Evolutionary conservation across 2,888 invertebrate species (phyloP).

Genomic region (Hymenopus coronatus): DNA sequence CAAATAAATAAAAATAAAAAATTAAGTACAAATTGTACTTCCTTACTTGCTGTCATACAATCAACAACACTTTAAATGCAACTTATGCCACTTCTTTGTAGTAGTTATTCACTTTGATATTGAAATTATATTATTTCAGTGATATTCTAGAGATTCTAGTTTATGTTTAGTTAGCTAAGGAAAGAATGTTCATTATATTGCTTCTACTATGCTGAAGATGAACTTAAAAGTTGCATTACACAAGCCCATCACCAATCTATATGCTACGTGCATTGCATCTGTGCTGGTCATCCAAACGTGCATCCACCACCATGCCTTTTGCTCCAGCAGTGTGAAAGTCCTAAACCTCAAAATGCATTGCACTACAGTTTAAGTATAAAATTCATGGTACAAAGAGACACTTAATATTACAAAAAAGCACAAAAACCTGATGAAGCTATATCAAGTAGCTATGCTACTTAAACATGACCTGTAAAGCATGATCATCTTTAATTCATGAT

Average conservation of each 20-base stretch:
- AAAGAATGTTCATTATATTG: background rate
- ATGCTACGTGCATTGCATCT: background rate
- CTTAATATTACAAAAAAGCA: background rate
- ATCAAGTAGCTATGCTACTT: background rate
- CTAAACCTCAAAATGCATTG: background rate
- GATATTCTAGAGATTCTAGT: background rate
- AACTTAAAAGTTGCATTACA: background rate
- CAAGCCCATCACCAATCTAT: constrained; percentile 14
- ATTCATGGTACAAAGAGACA: constrained; percentile 5
- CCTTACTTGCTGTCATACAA: background rate
- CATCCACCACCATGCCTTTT: background rate
- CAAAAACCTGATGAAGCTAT: background rate
- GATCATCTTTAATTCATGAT: too few relatives aligned
- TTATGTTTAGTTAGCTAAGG: background rate
- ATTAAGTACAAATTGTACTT: background rate
- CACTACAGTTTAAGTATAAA: constrained; percentile 38
- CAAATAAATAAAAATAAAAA: background rate
- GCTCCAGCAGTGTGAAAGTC: background rate
- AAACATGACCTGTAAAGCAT: background rate
- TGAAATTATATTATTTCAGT: background rate
- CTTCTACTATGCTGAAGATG: background rate
- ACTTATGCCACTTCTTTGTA: background rate
- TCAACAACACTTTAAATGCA: background rate
- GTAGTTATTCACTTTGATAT: background rate
- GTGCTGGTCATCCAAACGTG: constrained; percentile 6